Conservation (phyloP, 2,113 vertebrate species). For the Barbus barbus region DNA sequence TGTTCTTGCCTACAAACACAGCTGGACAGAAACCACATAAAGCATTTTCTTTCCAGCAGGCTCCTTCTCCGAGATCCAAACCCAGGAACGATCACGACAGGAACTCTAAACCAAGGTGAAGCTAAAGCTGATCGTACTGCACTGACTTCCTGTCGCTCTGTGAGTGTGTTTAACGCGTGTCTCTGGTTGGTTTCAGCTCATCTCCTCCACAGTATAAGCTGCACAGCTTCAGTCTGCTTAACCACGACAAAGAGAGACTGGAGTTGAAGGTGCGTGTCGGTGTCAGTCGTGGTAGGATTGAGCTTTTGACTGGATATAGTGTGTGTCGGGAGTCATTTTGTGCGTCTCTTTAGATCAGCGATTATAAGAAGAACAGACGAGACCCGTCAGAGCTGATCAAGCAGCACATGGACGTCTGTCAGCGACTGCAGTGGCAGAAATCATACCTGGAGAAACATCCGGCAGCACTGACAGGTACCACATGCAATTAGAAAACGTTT, state of each 20-base stretch:
- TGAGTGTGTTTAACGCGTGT: conserved; percentile 13
- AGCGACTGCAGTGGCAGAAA: conserved; percentile 85
- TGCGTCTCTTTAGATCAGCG: conserved; percentile 72
- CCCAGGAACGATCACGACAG: conserved; percentile 61
- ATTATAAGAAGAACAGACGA: conserved; percentile 73
- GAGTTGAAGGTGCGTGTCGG: conserved; percentile 80
- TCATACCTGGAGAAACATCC: conserved; percentile 79
- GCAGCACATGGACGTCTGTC: conserved; percentile 77
- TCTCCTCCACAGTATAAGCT: conserved; percentile 75
- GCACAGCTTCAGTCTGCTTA: conserved; percentile 85
- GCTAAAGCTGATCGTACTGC: too few species aligned
- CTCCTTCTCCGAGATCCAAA: conserved; percentile 70
- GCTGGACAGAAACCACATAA: background rate
- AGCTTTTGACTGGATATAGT: background rate
- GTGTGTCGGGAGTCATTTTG: background rate
- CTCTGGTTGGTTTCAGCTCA: conserved; percentile 47
- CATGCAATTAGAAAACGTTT: background rate
- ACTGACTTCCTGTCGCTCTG: background rate
- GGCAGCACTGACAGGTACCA: conserved; percentile 74
- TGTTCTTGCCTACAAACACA: background rate
- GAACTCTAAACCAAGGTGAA: conserved; percentile 33
- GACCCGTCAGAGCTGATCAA: conserved; percentile 75
- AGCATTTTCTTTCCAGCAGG: conserved; percentile 52
- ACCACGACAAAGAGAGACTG: conserved; percentile 82
- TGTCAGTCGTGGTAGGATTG: background rate